Evolutionary conservation across 1,140 invertebrate species (phyloP), one percentile per base, ranked within the genome.

Genomic region (Drosophila azteca): DNA sequence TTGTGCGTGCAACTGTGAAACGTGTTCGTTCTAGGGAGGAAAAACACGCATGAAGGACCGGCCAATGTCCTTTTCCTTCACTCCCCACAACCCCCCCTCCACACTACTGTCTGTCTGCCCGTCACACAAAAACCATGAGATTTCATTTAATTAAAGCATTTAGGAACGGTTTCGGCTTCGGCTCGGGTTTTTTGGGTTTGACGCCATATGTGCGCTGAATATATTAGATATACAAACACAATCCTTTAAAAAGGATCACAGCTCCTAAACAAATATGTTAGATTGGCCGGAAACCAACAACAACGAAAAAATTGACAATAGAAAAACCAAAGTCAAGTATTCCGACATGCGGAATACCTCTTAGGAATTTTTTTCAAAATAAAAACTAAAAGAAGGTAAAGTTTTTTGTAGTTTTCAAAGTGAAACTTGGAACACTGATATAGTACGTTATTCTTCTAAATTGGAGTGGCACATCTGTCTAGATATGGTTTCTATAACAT

Each of bases 91-190:
- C 9, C 39, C 60, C 20, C 39, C 22, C 22, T 24, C 62, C 31
- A 3, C 9, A 35, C 31, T 39, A 3, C 35, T 11, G 9, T 31
- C 29, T 31, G 29, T 31, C 35, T 39, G 68, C 73, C 35, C 35
- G 35, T 39, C 35, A 39, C 59, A 70, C 69, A 71, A 78, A 81
- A 88, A 87, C 83, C 83, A 88, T 88, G 83, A 88, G 83, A 88
- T 87, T 88, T 87, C 71, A 87, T 87, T 87, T 87, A 87, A 87
- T 87, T 87, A 87, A 87, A 87, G 83, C 83, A 78, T 84, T 84
- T 83, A 65, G 71, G 35, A 39, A 39, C 35, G 29, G 29, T 8
- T 31, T 11, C 9, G 35, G 35, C 35, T 4, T 43, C 44, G 26
- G 53, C 31, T 45, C 49, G 48, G 78, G 57, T 75, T 78, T 75